Evolutionary conservation across 1,140 invertebrate genomes (phyloP), one percentile per base, ranked within the genome.

Genomic region (Trichomalopsis sarcophagae): DNA sequence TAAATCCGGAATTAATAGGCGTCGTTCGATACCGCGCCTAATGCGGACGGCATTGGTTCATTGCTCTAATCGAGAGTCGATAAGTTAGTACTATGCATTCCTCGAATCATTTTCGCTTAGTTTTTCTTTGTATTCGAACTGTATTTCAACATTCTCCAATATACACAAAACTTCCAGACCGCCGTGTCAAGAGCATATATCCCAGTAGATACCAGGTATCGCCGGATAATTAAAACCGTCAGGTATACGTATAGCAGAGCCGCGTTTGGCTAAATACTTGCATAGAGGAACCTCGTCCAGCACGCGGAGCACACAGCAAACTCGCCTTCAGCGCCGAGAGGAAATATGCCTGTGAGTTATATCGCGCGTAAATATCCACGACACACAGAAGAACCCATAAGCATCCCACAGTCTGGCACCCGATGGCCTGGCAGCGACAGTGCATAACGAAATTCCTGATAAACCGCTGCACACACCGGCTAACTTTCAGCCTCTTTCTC

Each of bases 401-500:
- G 50, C 17, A n/a, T 68, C 21, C 33, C 21, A 44, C 6, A 44
- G 1, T 69, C 44, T 55, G 27, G 23, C 2, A 55, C 13, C 33
- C 17, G 13, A 66, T 81, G 10, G 40, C 14, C 74, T 85, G 62
- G n/a, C 23, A 47, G 23, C 13, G 33, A 84, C 83, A 66, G 17
- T 81, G 79, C 14, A 77, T 81, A 82, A 80, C 85, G 86, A 74
- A 74, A 84, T 84, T 62, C 82, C 85, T 87, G 86, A 89, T 87
- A 89, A 89, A 88, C 87, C 88, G 50, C 87, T 87, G 50, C 88
- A 87, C 71, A 21, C 30, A 9, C 23, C 50, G 84, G 78, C 84
- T 88, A 89, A 90, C 87, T 89, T 89, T 87, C 82, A 74, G 23
- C 21, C 79, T 78, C 47, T 79, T 85, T 87, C 87, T 81, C 84